These are phyloP conservation scores for Prionailurus bengalensis DNA, from an alignment of 2,113 vertebrate genomes.

Conservation along the genomic window DNA sequence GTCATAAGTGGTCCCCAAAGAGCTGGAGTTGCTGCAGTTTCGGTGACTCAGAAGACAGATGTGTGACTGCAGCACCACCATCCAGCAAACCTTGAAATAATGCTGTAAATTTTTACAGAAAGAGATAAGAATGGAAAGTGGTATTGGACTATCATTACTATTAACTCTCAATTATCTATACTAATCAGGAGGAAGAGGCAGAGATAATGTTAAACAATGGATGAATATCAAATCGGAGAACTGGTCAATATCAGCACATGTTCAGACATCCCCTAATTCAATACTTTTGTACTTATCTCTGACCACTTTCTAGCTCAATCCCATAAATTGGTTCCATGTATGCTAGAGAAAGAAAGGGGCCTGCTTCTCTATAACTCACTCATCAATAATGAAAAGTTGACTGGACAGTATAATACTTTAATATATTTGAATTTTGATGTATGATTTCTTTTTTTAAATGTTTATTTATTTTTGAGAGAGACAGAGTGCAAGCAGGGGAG, in stretches of 20 bases:
- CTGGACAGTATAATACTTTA: not conserved
- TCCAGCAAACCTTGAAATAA: conserved; percentile 63
- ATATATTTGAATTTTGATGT: not conserved
- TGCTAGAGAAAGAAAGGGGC: conserved; percentile 12
- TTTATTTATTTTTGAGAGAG: too few species aligned
- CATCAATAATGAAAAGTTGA: conserved; percentile 2
- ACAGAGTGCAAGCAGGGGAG: too few species aligned
- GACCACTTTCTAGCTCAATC: not conserved
- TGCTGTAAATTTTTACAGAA: conserved; percentile 38
- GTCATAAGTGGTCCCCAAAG: conserved; percentile 64
- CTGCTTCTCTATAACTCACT: conserved; percentile 12
- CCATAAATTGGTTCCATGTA: not conserved
- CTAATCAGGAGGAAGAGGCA: not conserved
- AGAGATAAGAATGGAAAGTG: conserved; percentile 10
- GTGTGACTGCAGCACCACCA: conserved; percentile 21
- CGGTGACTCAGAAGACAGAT: conserved; percentile 67
- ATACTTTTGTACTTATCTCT: not conserved
- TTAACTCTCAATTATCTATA: conserved; percentile 46
- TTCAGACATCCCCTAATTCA: conserved; percentile 20
- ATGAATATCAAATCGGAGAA: conserved; percentile 35
- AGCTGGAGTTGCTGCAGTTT: conserved; percentile 51
- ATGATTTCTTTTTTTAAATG: not conserved
- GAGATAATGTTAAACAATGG: conserved; percentile 35
- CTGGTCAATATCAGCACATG: not conserved
- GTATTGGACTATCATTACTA: conserved; percentile 13